Evolutionary conservation across 1,140 invertebrate species (phyloP), one percentile per base, ranked within the genome.

Genomic region (Solen grandis): DNA sequence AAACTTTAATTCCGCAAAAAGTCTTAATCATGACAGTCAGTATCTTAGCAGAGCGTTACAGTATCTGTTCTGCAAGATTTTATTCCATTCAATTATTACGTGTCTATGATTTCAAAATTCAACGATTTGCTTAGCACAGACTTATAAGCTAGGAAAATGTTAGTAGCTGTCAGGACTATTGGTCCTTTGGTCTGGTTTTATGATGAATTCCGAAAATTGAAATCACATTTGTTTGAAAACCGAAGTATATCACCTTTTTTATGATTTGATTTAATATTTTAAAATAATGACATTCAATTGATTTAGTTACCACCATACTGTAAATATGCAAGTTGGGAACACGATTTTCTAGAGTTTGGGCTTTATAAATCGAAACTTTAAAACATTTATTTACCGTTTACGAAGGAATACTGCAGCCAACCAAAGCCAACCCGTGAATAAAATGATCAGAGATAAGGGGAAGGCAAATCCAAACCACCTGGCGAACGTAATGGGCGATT

Each of bases 401-500:
- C 87, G 84, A n/a, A 91, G 29, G 54, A 86, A 91, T 19, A 86
- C 22, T 22, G 90, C 36, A 10, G 82, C 57, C 41, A 92, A 70
- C 70, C 80, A 85, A 16, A 90, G 50, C 91, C 92, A 93, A 27
- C 77, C 84, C 22, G 88, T 33, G 4, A 91, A 13, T 4, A 91
- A 69, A 27, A 66, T 82, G 0, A 92, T 41, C 10, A 91, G 14
- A 10, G 88, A 87, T 52, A 88, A 72, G 1, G 92, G 92, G 36
- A 92, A 70, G 0, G 87, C 90, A 62, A 92, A 91, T 16, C 89
- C 74, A 80, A 93, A 91, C 92, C 91, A 93, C 0, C 86, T 88
- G n/a, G 86, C 83, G 85, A 90, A 93, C 52, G 87, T 91, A 5
- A 93, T 77, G 10, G 41, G 27, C 5, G 81, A 68, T 16, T 73